Conservation (phyloP, 2,113 vertebrate genomes). For the Phoxinus phoxinus region DNA sequence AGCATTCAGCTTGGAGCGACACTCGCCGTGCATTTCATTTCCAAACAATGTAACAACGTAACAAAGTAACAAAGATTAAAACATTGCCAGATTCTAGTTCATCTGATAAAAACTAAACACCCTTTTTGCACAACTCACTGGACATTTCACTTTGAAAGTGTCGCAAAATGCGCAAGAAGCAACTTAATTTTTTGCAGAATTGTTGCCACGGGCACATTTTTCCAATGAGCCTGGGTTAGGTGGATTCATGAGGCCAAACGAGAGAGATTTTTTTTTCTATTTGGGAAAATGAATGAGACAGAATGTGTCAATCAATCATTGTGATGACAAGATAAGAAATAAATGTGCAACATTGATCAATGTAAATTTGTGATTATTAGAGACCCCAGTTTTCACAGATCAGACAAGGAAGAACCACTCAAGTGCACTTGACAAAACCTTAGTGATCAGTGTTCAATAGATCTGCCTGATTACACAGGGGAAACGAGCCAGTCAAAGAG, state of each 20-base stretch:
- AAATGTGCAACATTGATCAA: not conserved
- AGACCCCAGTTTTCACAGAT: not conserved
- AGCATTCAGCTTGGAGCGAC: too few relatives aligned
- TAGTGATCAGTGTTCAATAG: conserved; percentile 40
- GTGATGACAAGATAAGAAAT: conserved; percentile 8
- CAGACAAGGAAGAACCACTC: not conserved
- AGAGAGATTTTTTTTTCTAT: not conserved
- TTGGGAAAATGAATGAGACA: not conserved
- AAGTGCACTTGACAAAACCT: conserved; percentile 7
- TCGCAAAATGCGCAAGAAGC: too few relatives aligned
- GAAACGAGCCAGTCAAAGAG: conserved; percentile 47
- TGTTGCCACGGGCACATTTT: too few relatives aligned
- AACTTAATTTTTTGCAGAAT: too few relatives aligned
- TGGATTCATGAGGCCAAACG: not conserved
- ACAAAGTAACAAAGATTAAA: too few relatives aligned
- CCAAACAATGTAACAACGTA: too few relatives aligned
- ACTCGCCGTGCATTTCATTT: too few relatives aligned
- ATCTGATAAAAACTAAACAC: too few relatives aligned
- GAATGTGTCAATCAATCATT: not conserved
- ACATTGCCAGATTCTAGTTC: too few relatives aligned
- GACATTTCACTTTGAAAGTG: too few relatives aligned
- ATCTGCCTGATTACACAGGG: conserved; percentile 41
- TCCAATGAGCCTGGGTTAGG: not conserved
- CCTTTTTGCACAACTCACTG: too few relatives aligned
- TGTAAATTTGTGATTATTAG: not conserved